Percentiles rank a stretch among this genome's conserved stretches.
phyloP scores from a whole-genome alignment of 2,113 vertebrate species.

The Eulemur rufifrons region DNA sequence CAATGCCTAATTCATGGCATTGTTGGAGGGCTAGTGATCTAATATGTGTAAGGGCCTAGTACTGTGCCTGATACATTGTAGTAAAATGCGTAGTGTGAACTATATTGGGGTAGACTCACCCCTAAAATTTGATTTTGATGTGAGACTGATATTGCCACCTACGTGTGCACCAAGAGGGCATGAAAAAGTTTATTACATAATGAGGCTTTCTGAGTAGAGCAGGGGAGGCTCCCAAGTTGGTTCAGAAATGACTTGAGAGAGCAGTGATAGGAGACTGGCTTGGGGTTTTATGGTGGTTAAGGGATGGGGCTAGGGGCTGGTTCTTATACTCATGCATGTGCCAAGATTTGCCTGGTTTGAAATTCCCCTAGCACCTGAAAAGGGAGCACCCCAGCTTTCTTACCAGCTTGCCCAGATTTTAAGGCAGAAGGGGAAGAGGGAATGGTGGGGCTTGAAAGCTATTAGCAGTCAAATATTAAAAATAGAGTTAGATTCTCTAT shows the following conservation, averaged over 20 bases:
- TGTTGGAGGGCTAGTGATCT: not conserved
- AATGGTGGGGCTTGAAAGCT: not conserved
- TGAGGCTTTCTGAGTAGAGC: not conserved
- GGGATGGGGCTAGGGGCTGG: not conserved
- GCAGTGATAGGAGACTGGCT: not conserved
- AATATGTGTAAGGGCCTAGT: not conserved
- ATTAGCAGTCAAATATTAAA: not conserved
- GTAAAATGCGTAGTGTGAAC: not conserved
- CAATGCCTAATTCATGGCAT: not conserved
- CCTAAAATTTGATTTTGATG: not conserved
- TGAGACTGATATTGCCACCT: not conserved
- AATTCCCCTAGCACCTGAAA: not conserved
- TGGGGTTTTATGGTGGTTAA: not conserved
- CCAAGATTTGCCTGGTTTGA: not conserved
- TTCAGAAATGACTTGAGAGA: not conserved
- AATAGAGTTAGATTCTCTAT: not conserved
- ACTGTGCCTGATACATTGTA: not conserved
- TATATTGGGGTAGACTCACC: not conserved
- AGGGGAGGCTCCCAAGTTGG: not conserved
- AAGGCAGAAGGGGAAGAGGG: not conserved
- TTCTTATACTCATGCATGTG: not conserved
- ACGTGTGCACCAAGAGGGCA: not conserved
- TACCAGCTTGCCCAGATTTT: not conserved
- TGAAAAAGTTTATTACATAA: not conserved
- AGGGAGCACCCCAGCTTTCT: not conserved